These are phyloP conservation scores for Acronicta leporina DNA, from an alignment of 2,888 invertebrate species.

Conservation along the genomic window DNA sequence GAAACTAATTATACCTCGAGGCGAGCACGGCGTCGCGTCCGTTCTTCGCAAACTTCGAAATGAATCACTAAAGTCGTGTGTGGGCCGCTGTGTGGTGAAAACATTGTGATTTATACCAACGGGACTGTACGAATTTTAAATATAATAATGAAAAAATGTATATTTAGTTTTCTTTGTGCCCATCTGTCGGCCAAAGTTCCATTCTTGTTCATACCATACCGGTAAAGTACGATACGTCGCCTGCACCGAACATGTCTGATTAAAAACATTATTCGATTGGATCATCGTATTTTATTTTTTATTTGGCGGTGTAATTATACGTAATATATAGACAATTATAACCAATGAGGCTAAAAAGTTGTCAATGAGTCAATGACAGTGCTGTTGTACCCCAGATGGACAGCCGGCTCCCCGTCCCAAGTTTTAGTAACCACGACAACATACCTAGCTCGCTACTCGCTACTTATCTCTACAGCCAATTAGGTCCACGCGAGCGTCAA, in stretches of 20 bases:
- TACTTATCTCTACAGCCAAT: constrained; percentile 41
- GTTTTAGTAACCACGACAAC: constrained; percentile 23
- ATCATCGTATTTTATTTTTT: too few relatives aligned
- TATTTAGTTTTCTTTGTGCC: not conserved
- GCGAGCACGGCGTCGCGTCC: constrained; percentile 67
- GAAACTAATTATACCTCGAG: constrained; percentile 84
- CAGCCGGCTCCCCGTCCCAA: constrained; percentile 16
- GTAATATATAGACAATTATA: too few relatives aligned
- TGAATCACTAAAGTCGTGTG: constrained; percentile 68
- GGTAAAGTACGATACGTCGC: too few relatives aligned
- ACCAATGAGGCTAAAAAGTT: too few relatives aligned
- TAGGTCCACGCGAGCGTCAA: constrained; percentile 44
- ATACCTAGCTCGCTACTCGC: constrained; percentile 14
- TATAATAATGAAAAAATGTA: not conserved
- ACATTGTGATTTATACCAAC: constrained; percentile 20
- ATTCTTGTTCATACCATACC: too few relatives aligned
- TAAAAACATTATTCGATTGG: too few relatives aligned
- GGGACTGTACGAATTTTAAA: not conserved
- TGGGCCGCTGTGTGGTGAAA: constrained; percentile 46
- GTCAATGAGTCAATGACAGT: not conserved
- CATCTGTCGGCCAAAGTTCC: not conserved
- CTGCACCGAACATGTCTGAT: too few relatives aligned
- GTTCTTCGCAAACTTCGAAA: constrained; percentile 76
- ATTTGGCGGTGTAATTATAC: too few relatives aligned
- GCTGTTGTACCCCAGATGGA: not conserved